These are phyloP conservation scores for Rhinopomastus cyanomelas DNA, from an alignment of 2,113 vertebrate species.

Conservation along the genomic window DNA sequence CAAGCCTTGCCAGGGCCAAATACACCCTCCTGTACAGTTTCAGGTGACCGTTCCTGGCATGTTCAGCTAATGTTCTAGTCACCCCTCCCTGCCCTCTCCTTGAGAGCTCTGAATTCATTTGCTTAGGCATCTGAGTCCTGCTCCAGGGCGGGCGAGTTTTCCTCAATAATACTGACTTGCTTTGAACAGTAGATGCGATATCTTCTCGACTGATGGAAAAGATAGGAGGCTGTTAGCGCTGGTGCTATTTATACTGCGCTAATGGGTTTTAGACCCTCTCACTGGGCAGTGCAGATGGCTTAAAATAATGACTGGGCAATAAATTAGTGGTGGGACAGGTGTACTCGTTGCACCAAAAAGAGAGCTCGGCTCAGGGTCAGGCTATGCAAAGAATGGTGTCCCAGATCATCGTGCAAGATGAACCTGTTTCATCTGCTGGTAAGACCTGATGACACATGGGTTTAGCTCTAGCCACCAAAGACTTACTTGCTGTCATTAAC, in stretches of 20 bases:
- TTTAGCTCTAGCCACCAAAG: slow-evolving; percentile 9
- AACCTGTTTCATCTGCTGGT: slow-evolving; percentile 23
- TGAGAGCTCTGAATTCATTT: slow-evolving; percentile 57
- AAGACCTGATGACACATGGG: not conserved
- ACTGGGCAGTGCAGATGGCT: slow-evolving; percentile 3
- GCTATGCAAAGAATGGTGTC: slow-evolving; percentile 37
- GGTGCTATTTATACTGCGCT: slow-evolving; percentile 46
- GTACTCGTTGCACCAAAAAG: slow-evolving; percentile 38
- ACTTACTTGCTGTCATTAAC: slow-evolving; percentile 13
- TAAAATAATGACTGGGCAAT: slow-evolving; percentile 64
- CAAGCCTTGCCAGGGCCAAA: not conserved
- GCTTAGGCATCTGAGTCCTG: slow-evolving; percentile 26
- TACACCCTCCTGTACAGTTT: not conserved
- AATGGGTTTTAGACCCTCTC: slow-evolving; percentile 34
- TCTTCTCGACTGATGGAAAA: slow-evolving; percentile 5
- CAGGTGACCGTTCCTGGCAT: slow-evolving; percentile 26
- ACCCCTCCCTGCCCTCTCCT: not conserved
- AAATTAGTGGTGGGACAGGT: slow-evolving; percentile 55
- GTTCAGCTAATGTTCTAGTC: slow-evolving; percentile 24
- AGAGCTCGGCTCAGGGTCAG: slow-evolving; percentile 5
- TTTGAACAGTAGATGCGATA: not conserved
- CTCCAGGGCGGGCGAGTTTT: slow-evolving; percentile 37
- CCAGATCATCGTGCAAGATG: slow-evolving; percentile 31
- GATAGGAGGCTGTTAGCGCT: slow-evolving; percentile 18
- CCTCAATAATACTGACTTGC: slow-evolving; percentile 34